phyloP scores from a whole-genome alignment of 2,113 vertebrate species.

The Microtus ochrogaster region DNA sequence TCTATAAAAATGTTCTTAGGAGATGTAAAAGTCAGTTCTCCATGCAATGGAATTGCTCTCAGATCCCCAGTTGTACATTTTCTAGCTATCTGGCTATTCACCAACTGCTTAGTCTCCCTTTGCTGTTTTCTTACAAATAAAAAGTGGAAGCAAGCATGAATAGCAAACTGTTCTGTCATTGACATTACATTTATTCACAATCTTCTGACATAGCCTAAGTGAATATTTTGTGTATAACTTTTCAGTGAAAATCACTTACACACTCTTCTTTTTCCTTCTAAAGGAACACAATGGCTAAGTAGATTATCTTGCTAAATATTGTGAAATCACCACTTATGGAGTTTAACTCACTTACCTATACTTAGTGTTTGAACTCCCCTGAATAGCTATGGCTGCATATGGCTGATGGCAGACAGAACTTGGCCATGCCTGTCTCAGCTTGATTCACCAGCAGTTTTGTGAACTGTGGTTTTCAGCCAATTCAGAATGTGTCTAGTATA shows the following conservation, averaged over 20 bases:
- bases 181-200: conserved; percentile 27
- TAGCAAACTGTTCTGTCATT: background rate
- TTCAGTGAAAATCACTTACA: conserved; percentile 25
- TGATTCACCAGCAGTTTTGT: conserved; percentile 73
- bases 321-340: conserved; percentile 40
- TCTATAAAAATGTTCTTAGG: background rate
- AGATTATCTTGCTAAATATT: conserved; percentile 56
- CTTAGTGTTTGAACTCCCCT: conserved; percentile 71
- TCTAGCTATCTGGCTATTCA: background rate
- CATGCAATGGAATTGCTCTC: background rate
- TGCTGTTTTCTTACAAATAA: background rate
- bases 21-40: background rate
- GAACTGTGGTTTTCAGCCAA: conserved; percentile 74
- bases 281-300: background rate
- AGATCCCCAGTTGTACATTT: background rate
- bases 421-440: conserved; percentile 38
- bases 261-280: conserved; percentile 37
- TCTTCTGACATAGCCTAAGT: conserved; percentile 11
- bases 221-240: background rate
- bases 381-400: conserved; percentile 10
- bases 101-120: background rate
- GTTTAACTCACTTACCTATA: conserved; percentile 61
- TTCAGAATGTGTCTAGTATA: conserved; percentile 51
- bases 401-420: background rate
- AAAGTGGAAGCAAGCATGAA: background rate